Base-by-base conservation (phyloP, 2,113 vertebrate species). In the Seriola quinqueradiata region DNA sequence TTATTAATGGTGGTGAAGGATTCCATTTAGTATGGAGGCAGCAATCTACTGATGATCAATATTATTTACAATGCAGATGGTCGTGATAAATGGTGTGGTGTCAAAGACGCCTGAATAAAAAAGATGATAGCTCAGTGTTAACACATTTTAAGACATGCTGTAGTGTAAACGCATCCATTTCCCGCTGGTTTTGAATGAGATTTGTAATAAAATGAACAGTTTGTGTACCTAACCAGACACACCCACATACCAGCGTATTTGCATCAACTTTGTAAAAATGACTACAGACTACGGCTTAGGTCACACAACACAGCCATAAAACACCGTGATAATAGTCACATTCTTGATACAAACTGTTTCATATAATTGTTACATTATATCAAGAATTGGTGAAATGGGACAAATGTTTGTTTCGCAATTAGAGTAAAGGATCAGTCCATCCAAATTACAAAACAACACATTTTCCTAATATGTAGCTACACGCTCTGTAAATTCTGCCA, bases 81-180 rank as follows among this genome's bases (percentile, higher is more conserved):
- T 11, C 3, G 19, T 13, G 16, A 83, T 34, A 28, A 40, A 72
- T 44, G 48, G 10, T 44, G 25, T 16, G 68, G 5, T 44, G 55
- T 44, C 19, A 38, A 4, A 16, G 23, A 42, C 19, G 4, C n/a
- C 48, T 76, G 8, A 36, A 21, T 54, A 25, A 34, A 28, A 54
- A 54, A 34, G 42, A 52, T 0, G 8, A 63, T 40, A 0, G 0
- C 3, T 9, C 16, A 0, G 5, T 19, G 4, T 16, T 21, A 2
- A 21, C 23, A 32, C 7, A 2, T 54, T 44, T 32, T 3, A 38
- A 28, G 0, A 55, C 8, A 5, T 54, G 21, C 8, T n/a, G 19
- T 2, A 42, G 40, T 10, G 23, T 21, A 9, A 54, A 17, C 4
- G 0, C 7, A 54, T 9, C 19, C 2, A 5, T 54, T n/a, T 54